Conservation (phyloP, 1,140 invertebrate genomes). For the Paraescarpia echinospica region DNA sequence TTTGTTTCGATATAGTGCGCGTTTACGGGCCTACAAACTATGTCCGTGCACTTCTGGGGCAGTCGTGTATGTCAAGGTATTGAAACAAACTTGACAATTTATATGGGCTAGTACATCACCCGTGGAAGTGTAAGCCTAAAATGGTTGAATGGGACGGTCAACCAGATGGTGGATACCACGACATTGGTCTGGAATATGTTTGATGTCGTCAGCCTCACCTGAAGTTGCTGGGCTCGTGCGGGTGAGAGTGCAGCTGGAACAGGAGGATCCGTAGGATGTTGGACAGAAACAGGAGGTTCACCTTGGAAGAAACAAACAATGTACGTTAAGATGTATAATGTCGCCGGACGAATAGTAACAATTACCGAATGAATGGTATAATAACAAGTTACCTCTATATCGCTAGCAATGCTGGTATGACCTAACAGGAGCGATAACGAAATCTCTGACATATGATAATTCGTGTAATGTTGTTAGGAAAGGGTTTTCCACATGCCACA, state of each 20-base stretch:
- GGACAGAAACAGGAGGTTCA: slow-evolving; percentile 87
- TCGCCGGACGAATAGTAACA: not conserved
- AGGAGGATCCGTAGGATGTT: slow-evolving; percentile 91
- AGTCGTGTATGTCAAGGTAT: no score
- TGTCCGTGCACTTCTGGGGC: no score
- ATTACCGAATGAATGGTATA: not conserved
- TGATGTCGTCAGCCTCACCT: slow-evolving; percentile 47
- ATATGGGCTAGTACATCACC: not conserved
- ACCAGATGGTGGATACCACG: not conserved
- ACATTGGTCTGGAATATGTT: not conserved
- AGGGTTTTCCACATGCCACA: no score
- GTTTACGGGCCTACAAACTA: no score
- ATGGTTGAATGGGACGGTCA: not conserved
- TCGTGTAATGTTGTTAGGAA: no score
- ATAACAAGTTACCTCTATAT: not conserved
- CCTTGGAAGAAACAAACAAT: slow-evolving; percentile 42
- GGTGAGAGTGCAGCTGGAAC: slow-evolving; percentile 57
- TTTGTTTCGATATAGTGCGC: no score
- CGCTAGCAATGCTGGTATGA: no score
- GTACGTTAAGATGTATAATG: not conserved
- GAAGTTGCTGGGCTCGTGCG: slow-evolving; percentile 61
- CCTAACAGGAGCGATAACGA: no score
- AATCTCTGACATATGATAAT: no score
- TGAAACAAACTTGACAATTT: no score
- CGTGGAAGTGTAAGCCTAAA: not conserved